These are phyloP conservation scores for Stegostoma tigrinum DNA, from an alignment of 2,113 vertebrate species.

Conservation along the genomic window DNA sequence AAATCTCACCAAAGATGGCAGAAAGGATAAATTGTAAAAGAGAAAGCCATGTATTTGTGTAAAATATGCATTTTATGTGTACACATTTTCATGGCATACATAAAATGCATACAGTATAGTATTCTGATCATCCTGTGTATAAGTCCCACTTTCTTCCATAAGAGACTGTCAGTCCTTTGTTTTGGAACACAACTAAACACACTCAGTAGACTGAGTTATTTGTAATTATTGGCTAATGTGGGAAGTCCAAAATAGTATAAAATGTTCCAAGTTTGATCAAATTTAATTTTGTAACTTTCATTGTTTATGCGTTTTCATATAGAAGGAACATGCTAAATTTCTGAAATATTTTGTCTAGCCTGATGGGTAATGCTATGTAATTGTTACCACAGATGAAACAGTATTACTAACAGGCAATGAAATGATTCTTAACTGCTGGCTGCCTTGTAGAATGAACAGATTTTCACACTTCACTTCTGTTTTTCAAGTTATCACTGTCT, in stretches of 20 bases:
- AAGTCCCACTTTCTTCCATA: not conserved
- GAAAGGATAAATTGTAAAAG: not conserved
- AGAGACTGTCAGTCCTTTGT: not conserved
- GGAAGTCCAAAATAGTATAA: not conserved
- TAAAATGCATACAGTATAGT: not conserved
- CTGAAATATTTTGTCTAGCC: not conserved
- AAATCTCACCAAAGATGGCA: not conserved
- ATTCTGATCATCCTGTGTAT: not conserved
- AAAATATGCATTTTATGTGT: too few relatives aligned
- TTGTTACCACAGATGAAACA: not conserved
- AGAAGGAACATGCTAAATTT: not conserved
- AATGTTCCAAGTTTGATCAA: not conserved
- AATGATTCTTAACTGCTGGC: not conserved
- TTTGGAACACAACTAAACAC: not conserved
- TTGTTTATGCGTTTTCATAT: not conserved
- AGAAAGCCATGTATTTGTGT: not conserved
- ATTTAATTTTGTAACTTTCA: not conserved
- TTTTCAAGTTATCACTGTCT: not conserved
- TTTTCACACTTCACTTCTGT: not conserved
- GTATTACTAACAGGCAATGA: not conserved
- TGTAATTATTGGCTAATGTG: not conserved
- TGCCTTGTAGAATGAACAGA: not conserved
- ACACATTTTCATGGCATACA: not conserved
- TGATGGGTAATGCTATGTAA: not conserved
- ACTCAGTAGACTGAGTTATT: not conserved